Base-by-base conservation (phyloP, 23 tunicate species). In the Ascidia mentula region DNA sequence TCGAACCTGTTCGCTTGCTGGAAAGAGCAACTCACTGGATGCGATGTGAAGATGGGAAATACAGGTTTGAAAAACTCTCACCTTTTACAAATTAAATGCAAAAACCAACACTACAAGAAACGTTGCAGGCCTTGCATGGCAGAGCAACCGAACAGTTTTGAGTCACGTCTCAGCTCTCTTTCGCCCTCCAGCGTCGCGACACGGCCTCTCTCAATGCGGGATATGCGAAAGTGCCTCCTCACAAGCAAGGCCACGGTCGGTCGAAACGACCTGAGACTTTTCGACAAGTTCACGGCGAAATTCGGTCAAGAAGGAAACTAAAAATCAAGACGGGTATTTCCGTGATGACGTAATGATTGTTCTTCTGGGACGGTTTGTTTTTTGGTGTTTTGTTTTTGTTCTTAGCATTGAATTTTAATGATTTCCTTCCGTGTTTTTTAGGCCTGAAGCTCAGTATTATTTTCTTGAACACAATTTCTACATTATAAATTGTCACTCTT, bases 1-100 rank as follows among this genome's bases (percentile, higher is more conserved):
- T 60, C 53, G 82, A 84, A 39, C 88, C 88, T 13, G 69, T 84
- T 6, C 74, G 88, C 9, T 73, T 74, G n/a, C 77, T 84, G 60
- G 31, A 84, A 18, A 79, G 32, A 18, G 79, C 82, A 73, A 84
- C 76, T 5, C 61, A 75, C 7, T 84, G 80, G 77, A 6, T 38
- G 6, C 40, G 6, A 13, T 24, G n/a, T 2, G 36, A 26, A 12
- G 69, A 76, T 35, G 81, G 81, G n/a, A 76, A 77, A 40, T 84
- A 60, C 76, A 72, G 70, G 85, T 81, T 2, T 42, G 15, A 42
- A 12, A 9, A 42, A 42, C 15, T 42, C 12, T 15, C 53, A 12
- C 53, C 12, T 42, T 12, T 42, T 42, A 42, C 12, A 15, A 42
- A 42, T 15, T 15, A 42, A 12, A 9, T 12, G 12, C 53, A 42